Evolutionary conservation across 92 coral and sea anemone genomes (phyloP).

Genomic region (Porites lobata): DNA sequence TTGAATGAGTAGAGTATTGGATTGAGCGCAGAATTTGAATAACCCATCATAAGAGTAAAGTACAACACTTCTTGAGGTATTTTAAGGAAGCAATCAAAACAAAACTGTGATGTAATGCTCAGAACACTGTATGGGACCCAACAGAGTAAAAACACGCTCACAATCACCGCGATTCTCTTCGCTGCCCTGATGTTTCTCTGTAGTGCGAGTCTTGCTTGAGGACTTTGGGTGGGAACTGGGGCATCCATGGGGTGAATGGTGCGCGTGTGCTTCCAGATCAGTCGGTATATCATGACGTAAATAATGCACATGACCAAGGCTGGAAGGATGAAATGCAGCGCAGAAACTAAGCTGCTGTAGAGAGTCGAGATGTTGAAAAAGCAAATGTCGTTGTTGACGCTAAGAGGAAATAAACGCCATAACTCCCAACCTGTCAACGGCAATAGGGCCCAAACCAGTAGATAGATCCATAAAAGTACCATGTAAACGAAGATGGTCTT

Average conservation of each 20-base stretch:
- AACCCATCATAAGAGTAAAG: constrained; percentile 65
- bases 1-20: constrained; percentile 79
- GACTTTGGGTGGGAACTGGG: constrained; percentile 14
- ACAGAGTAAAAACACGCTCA: constrained; percentile 68
- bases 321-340: constrained; percentile 65
- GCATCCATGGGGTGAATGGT: constrained; percentile 62
- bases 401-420: constrained; percentile 11
- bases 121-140: constrained; percentile 68
- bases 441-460: constrained; percentile 30
- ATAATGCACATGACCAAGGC: constrained; percentile 65
- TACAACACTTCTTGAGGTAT: constrained; percentile 51
- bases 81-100: neutral
- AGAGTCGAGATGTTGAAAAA: constrained; percentile 40
- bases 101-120: constrained; percentile 50
- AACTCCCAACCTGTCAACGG: constrained; percentile 45
- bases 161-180: constrained; percentile 67
- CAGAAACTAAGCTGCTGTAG: constrained; percentile 56
- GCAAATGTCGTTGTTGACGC: constrained; percentile 42
- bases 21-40: constrained; percentile 70
- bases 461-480: constrained; percentile 35
- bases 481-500: constrained; percentile 10
- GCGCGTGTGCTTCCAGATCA: constrained; percentile 51
- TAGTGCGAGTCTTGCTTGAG: constrained; percentile 15
- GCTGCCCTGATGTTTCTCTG: constrained; percentile 73
- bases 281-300: constrained; percentile 64